Evolutionary conservation across 2,888 invertebrate genomes (phyloP).

Genomic region (Scaeva pyrastri): DNA sequence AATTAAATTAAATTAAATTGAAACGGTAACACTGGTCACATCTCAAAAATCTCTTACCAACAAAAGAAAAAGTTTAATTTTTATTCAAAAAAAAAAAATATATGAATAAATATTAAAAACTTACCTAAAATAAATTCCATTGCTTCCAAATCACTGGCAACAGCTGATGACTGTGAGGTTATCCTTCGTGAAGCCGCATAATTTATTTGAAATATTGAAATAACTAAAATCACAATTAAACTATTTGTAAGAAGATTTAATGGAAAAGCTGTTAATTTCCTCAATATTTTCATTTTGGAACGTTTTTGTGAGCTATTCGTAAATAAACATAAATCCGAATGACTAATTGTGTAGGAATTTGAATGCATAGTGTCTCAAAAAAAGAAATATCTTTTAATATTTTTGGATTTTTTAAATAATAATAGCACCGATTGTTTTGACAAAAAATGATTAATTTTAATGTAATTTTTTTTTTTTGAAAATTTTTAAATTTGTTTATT

Average conservation of each 20-base stretch:
- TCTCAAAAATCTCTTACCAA: too few species aligned
- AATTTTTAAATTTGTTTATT: conserved; percentile 18
- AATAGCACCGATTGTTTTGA: conserved; percentile 40
- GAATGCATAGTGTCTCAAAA: conserved; percentile 3
- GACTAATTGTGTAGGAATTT: conserved; percentile 65
- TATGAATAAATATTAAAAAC: conserved; percentile 30
- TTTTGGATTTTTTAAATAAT: conserved; percentile 5
- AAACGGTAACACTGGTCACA: too few species aligned
- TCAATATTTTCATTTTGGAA: conserved; percentile 67
- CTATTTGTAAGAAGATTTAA: conserved; percentile 55
- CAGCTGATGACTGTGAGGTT: conserved; percentile 33
- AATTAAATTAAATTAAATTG: too few species aligned
- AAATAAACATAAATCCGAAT: conserved; percentile 61
- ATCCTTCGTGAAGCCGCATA: conserved; percentile 58
- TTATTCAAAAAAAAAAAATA: neutral
- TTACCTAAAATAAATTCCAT: conserved; percentile 68
- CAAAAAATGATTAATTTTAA: neutral
- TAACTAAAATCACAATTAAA: conserved; percentile 52
- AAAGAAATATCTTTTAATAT: neutral
- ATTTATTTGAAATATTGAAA: conserved; percentile 70
- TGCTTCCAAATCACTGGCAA: conserved; percentile 18
- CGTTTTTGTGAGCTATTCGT: conserved; percentile 67
- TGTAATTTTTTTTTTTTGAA: conserved; percentile 19
- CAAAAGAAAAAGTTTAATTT: too few species aligned
- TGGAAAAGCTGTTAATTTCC: conserved; percentile 40